These are phyloP conservation scores for Bombylius discolor DNA, from an alignment of 2,888 invertebrate species.

Conservation along the genomic window DNA sequence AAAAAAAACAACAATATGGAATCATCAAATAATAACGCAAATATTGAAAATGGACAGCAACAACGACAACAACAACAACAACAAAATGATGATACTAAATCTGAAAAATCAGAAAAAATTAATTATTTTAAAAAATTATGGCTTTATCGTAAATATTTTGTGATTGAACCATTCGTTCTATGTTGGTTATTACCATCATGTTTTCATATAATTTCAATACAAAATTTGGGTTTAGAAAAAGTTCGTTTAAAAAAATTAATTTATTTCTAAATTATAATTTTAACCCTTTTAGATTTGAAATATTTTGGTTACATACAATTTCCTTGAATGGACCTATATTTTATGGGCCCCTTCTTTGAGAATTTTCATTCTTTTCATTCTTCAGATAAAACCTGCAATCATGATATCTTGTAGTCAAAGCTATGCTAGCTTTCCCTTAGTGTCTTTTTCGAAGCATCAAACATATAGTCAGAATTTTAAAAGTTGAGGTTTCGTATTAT, in stretches of 20 bases:
- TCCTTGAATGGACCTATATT: no score
- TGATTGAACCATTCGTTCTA: conserved; percentile 32
- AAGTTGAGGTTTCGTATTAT: no score
- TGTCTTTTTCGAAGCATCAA: no score
- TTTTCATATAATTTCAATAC: conserved; percentile 24
- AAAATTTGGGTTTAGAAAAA: conserved; percentile 33
- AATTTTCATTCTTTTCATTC: no score
- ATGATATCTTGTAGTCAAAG: no score
- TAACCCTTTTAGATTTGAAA: no score
- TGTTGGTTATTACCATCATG: conserved; percentile 20
- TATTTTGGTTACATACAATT: no score
- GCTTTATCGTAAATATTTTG: conserved; percentile 28
- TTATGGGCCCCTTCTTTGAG: no score
- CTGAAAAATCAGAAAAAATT: conserved; percentile 6
- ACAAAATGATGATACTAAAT: not conserved
- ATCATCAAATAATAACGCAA: not conserved
- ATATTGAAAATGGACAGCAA: not conserved
- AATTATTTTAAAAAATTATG: conserved; percentile 29
- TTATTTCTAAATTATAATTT: not conserved
- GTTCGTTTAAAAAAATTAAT: conserved; percentile 5
- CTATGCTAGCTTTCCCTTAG: no score
- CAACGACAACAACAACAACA: not conserved
- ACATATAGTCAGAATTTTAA: no score
- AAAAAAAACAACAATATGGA: not conserved
- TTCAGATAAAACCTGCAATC: no score